A percentile compares a stretch with the other conserved stretches of the same genome.
phyloP scores from a whole-genome alignment of 2,888 invertebrate genomes.

The Rhabditoides inermis region DNA sequence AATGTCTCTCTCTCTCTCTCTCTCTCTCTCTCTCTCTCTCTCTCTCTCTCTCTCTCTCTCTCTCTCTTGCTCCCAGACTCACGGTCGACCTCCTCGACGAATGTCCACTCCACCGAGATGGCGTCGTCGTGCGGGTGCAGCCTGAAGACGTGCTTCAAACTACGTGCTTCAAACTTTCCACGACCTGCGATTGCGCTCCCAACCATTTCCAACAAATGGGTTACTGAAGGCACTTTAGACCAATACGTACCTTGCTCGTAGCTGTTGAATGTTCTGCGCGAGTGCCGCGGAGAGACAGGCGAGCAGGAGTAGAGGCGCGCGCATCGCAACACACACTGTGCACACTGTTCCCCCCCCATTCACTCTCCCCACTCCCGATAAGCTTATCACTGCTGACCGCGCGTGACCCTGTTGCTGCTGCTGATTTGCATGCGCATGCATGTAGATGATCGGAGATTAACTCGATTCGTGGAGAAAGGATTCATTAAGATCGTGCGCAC shows the following conservation, averaged over 20 bases:
- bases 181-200: not conserved
- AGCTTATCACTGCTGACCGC: no score
- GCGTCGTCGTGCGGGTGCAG: constrained; percentile 26
- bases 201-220: no score
- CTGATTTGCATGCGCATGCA: no score
- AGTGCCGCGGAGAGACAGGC: not conserved
- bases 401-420: no score
- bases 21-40: no score
- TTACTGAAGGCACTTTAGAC: no score
- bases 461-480: no score
- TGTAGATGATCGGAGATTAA: no score
- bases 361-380: not conserved
- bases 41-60: not conserved
- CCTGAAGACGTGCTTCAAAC: not conserved
- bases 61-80: constrained; percentile 3
- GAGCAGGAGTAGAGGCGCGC: not conserved
- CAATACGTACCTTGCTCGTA: no score
- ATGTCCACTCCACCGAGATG: constrained; percentile 44
- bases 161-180: not conserved
- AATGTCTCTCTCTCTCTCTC: no score
- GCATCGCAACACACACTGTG: not conserved
- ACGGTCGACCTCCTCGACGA: constrained; percentile 20
- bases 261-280: not conserved
- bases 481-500: no score
- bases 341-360: not conserved